phyloP scores from a whole-genome alignment of 2,888 invertebrate species.

The Andrena dorsata region DNA sequence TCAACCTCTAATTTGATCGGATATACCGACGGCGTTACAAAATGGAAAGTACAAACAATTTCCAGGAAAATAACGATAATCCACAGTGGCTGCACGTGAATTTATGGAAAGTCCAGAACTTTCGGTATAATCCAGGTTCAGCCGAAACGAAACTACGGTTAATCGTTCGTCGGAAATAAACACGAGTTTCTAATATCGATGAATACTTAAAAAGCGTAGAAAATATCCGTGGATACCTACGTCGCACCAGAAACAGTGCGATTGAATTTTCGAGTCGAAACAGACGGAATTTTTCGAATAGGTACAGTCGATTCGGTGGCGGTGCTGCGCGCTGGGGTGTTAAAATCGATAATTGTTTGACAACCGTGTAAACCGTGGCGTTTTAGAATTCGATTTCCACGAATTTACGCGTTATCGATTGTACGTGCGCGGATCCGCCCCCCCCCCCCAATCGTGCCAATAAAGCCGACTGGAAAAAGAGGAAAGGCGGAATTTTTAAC shows the following conservation, averaged over 20 bases:
- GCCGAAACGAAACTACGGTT: neutral
- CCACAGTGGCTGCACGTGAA: neutral
- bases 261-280: slow-evolving; percentile 17
- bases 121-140: neutral
- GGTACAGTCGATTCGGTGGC: slow-evolving; percentile 2
- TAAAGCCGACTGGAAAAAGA: neutral
- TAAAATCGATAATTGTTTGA: slow-evolving; percentile 39
- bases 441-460: neutral
- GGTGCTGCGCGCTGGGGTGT: slow-evolving; percentile 8
- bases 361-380: slow-evolving; percentile 27
- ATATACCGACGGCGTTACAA: neutral
- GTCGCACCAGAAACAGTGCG: neutral
- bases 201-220: too few relatives aligned
- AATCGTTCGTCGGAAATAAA: neutral
- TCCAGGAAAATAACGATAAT: neutral
- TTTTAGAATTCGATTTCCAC: slow-evolving; percentile 33
- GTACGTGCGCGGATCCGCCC: neutral
- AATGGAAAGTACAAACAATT: slow-evolving; percentile 16
- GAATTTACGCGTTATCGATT: slow-evolving; percentile 27
- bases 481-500: neutral
- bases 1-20: slow-evolving; percentile 22
- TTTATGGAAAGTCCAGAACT: neutral
- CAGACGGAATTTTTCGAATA: neutral
- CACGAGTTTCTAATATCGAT: neutral
- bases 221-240: too few relatives aligned